These are phyloP conservation scores for Calidris pugnax DNA, from an alignment of 2,113 vertebrate species.

Conservation along the genomic window DNA sequence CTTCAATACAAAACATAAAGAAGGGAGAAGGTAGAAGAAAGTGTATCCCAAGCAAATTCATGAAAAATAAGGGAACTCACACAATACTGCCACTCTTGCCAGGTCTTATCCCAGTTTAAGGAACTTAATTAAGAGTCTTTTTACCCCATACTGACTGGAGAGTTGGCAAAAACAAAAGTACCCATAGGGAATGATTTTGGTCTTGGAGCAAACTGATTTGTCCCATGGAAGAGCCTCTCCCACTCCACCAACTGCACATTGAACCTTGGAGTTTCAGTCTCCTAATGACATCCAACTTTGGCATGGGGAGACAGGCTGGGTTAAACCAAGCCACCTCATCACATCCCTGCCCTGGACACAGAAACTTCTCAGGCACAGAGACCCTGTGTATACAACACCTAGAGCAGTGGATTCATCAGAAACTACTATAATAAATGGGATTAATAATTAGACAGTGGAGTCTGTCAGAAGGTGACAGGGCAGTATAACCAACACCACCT, in stretches of 20 bases:
- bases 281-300: accelerated
- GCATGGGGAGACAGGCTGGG: not conserved
- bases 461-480: not conserved
- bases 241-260: not conserved
- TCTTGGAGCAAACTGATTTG: not conserved
- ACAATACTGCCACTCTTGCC: not conserved
- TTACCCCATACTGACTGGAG: not conserved
- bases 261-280: not conserved
- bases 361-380: not conserved
- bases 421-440: not conserved
- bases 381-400: not conserved
- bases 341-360: not conserved
- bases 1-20: not conserved
- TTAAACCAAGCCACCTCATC: not conserved
- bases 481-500: not conserved
- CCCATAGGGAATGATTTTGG: too few species aligned
- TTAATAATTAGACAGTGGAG: not conserved
- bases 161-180: not conserved
- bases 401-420: not conserved
- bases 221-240: not conserved
- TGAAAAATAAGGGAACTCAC: not conserved
- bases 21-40: too few species aligned
- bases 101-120: not conserved
- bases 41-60: not conserved
- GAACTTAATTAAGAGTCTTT: not conserved